Percentiles rank a stretch among this genome's conserved stretches.
These are phyloP conservation scores for Lepidotrigona ventralis DNA, from an alignment of 1,140 invertebrate genomes.

Conservation along the genomic window DNA sequence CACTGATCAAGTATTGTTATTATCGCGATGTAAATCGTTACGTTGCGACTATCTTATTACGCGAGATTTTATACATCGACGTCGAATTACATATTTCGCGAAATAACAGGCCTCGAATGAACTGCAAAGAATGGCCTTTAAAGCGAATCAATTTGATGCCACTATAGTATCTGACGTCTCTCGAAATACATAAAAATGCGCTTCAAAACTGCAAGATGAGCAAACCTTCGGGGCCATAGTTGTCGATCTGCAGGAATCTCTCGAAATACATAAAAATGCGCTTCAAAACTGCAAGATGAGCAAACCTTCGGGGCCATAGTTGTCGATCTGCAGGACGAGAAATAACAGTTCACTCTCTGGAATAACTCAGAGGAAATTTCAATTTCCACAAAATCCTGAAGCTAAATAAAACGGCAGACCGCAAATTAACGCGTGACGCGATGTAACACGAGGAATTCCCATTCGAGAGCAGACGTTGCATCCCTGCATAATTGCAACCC, in stretches of 20 bases:
- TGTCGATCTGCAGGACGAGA: too few relatives aligned
- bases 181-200: neutral
- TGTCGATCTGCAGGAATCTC: too few relatives aligned
- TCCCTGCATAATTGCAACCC: neutral
- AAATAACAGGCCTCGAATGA: neutral
- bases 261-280: neutral
- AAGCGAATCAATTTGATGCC: neutral
- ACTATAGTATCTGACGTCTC: neutral
- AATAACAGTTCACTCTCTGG: neutral
- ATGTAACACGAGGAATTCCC: neutral
- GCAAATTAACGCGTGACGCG: neutral
- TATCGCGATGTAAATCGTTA: neutral
- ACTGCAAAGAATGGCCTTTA: neutral
- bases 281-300: too few relatives aligned
- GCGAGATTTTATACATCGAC: neutral
- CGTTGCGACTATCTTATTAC: neutral
- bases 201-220: too few relatives aligned
- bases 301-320: too few relatives aligned
- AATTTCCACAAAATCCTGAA: neutral
- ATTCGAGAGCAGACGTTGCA: neutral
- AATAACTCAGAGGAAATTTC: neutral
- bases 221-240: too few relatives aligned
- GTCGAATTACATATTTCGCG: neutral
- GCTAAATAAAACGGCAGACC: neutral
- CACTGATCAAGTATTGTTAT: slow-evolving; percentile 10